phyloP scores from a whole-genome alignment of 2,113 vertebrate genomes.

The Stictonetta naevosa region DNA sequence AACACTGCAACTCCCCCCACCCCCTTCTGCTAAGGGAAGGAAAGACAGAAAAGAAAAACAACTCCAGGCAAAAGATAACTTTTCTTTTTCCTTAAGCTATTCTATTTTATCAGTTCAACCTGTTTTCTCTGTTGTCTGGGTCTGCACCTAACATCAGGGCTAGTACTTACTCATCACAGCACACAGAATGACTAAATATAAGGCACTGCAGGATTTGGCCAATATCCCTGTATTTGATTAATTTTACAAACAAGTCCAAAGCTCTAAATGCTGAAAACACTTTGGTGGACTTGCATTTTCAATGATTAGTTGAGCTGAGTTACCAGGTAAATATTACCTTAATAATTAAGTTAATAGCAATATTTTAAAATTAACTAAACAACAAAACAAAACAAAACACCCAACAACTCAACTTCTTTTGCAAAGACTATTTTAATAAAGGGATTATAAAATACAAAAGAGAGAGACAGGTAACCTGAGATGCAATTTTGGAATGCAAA shows the following conservation, averaged over 20 bases:
- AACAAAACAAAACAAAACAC: not conserved
- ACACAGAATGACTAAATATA: not conserved
- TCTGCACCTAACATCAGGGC: not conserved
- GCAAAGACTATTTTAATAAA: conserved; percentile 72
- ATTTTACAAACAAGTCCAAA: not conserved
- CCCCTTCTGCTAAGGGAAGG: not conserved
- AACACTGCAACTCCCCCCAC: not conserved
- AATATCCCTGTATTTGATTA: not conserved
- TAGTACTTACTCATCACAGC: not conserved
- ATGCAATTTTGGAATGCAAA: conserved; percentile 76
- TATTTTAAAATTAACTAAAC: conserved; percentile 17
- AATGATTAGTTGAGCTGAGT: not conserved
- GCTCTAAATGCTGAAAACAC: not conserved
- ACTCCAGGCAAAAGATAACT: not conserved
- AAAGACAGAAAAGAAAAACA: conserved; percentile 18
- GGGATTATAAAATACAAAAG: conserved; percentile 75
- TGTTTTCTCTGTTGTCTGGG: not conserved
- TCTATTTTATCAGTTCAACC: not conserved
- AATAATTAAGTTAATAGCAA: conserved; percentile 22
- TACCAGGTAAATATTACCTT: not conserved
- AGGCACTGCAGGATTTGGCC: not conserved
- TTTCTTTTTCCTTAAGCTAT: not conserved
- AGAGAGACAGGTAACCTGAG: conserved; percentile 76
- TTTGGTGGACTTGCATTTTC: not conserved
- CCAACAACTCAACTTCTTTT: not conserved